Conservation (phyloP, 2,113 vertebrate genomes). For the Pitta sordida region DNA sequence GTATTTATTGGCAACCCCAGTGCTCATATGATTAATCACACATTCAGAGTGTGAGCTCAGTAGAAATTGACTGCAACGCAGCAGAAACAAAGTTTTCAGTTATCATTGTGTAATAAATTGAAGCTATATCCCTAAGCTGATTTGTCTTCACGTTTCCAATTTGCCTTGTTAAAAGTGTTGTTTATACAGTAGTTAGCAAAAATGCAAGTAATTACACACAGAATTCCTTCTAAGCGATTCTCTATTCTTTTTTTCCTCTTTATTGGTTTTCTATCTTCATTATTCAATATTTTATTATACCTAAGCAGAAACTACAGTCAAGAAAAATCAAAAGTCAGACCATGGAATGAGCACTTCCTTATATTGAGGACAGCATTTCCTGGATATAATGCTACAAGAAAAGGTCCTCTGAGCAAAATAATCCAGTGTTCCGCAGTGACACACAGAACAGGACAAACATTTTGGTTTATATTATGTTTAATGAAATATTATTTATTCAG, state of each 20-base stretch:
- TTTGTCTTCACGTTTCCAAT: slow-evolving; percentile 77
- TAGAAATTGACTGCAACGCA: slow-evolving; percentile 79
- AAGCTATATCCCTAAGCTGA: slow-evolving; percentile 74
- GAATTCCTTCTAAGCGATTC: slow-evolving; percentile 66
- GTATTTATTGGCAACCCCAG: slow-evolving; percentile 83
- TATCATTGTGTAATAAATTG: slow-evolving; percentile 75
- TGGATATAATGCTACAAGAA: neutral
- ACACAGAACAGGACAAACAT: neutral
- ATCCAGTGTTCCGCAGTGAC: neutral
- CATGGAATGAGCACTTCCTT: neutral
- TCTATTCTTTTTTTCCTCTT: neutral
- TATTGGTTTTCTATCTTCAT: slow-evolving; percentile 71
- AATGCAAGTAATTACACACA: slow-evolving; percentile 73
- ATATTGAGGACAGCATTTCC: neutral
- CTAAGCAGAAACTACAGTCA: slow-evolving; percentile 61
- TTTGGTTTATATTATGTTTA: neutral
- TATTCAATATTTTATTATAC: slow-evolving; percentile 58
- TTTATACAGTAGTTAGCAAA: slow-evolving; percentile 80
- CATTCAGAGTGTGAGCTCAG: slow-evolving; percentile 75
- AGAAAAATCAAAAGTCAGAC: neutral
- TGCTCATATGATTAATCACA: slow-evolving; percentile 88
- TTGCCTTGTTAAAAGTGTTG: slow-evolving; percentile 76
- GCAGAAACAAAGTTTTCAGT: slow-evolving; percentile 77
- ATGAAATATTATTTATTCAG: slow-evolving; percentile 30
- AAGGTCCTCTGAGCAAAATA: neutral